These are phyloP conservation scores for Tragelaphus eurycerus DNA, from an alignment of 2,797 vertebrate genomes.

Conservation along the genomic window DNA sequence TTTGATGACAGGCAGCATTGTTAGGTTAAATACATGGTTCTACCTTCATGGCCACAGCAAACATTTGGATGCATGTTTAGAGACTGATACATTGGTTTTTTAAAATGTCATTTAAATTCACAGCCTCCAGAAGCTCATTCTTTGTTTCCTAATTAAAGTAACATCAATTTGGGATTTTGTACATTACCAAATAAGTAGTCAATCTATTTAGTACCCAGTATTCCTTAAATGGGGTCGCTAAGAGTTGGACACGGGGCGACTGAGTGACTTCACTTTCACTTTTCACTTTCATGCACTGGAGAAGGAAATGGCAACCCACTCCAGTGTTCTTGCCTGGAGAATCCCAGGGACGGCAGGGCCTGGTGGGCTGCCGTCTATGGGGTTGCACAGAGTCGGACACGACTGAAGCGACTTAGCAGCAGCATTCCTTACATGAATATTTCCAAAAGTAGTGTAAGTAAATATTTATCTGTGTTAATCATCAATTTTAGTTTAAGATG, in stretches of 20 bases:
- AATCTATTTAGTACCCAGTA: not conserved
- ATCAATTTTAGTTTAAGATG: not conserved
- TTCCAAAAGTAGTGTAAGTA: not conserved
- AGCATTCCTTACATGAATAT: not conserved
- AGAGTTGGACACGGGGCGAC: too few species aligned
- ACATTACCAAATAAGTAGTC: not conserved
- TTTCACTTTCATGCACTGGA: too few species aligned
- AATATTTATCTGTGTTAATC: not conserved
- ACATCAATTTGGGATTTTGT: not conserved
- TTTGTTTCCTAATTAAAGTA: slow-evolving; percentile 16
- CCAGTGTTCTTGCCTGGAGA: too few species aligned
- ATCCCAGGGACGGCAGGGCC: too few species aligned
- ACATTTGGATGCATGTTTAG: not conserved
- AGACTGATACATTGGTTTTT: not conserved
- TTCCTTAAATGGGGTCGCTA: not conserved
- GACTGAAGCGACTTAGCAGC: too few species aligned
- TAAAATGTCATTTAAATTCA: not conserved
- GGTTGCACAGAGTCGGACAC: too few species aligned
- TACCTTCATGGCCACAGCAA: not conserved
- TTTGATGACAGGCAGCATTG: not conserved
- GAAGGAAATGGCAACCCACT: too few species aligned
- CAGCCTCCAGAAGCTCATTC: not conserved
- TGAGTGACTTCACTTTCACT: too few species aligned
- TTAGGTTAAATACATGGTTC: not conserved
- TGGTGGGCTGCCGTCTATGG: too few species aligned